phyloP scores from a whole-genome alignment of 2,113 vertebrate genomes.

The Pseudonaja textilis region DNA sequence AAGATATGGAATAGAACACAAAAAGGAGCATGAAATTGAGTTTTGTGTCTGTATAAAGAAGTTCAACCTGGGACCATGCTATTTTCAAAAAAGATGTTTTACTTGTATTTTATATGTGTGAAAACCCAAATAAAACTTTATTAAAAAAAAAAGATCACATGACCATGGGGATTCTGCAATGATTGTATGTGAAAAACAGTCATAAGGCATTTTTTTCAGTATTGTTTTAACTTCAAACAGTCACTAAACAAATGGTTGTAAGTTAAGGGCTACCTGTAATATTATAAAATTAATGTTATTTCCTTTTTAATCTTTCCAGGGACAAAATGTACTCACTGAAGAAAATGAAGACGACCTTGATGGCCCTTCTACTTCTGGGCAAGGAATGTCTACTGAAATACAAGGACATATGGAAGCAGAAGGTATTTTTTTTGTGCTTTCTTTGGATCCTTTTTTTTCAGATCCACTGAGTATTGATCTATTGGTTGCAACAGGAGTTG shows the following conservation, averaged over 20 bases:
- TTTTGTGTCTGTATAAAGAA: no score
- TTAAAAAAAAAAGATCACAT: not conserved
- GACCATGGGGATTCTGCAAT: not conserved
- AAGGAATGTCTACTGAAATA: slow-evolving; percentile 50
- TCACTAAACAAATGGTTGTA: not conserved
- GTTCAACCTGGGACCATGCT: no score
- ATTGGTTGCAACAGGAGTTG: no score
- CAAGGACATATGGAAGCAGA: slow-evolving; percentile 60
- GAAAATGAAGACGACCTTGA: slow-evolving; percentile 66
- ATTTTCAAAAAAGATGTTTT: no score
- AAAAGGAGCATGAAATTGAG: no score
- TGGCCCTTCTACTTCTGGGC: slow-evolving; percentile 70
- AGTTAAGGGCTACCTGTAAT: not conserved
- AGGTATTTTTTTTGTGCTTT: slow-evolving; percentile 48
- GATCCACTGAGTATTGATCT: no score
- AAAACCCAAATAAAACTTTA: no score
- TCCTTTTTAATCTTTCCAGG: slow-evolving; percentile 44
- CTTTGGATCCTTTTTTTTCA: no score
- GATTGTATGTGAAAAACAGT: not conserved
- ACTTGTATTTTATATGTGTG: no score
- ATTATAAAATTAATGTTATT: not conserved
- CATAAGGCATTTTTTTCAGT: not conserved
- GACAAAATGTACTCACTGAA: slow-evolving; percentile 49
- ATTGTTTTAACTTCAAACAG: not conserved
- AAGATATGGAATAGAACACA: no score